Evolutionary conservation across 2,888 invertebrate species (phyloP).

Genomic region (Cantharis nigra): DNA sequence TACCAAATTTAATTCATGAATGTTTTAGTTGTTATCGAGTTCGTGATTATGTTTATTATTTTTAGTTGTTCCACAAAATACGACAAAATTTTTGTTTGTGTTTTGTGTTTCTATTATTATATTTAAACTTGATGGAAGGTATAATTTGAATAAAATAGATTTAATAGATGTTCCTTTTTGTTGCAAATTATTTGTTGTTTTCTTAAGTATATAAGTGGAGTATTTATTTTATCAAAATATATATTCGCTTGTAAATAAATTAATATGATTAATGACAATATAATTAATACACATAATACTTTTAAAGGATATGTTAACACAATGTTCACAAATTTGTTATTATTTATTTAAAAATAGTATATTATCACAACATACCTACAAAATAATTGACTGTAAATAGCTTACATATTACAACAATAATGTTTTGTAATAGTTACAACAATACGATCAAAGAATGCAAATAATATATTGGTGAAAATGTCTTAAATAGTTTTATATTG

Average conservation of each 20-base stretch:
- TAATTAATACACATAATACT: neutral
- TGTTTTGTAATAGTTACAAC: neutral
- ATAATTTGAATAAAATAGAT: neutral
- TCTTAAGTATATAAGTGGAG: neutral
- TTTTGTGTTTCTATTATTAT: neutral
- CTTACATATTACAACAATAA: neutral
- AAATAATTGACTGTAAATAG: neutral
- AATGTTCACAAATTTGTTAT: neutral
- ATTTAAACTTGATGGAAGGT: neutral
- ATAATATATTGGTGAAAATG: conserved; percentile 9
- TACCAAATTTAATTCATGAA: conserved; percentile 4
- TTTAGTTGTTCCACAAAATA: neutral
- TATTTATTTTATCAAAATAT: neutral
- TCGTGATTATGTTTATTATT: neutral
- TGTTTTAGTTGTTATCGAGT: neutral
- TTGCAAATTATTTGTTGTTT: neutral
- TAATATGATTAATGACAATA: conserved; percentile 1
- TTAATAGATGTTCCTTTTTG: neutral
- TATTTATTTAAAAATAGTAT: conserved; percentile 2
- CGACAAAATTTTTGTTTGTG: neutral
- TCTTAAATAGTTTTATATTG: conserved; percentile 21
- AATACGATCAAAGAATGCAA: neutral
- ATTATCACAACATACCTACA: neutral
- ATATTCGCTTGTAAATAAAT: conserved; percentile 3
- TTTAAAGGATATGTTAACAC: neutral